Conservation (phyloP, 2,888 invertebrate species). For the Rhagophthalmus giganteus region DNA sequence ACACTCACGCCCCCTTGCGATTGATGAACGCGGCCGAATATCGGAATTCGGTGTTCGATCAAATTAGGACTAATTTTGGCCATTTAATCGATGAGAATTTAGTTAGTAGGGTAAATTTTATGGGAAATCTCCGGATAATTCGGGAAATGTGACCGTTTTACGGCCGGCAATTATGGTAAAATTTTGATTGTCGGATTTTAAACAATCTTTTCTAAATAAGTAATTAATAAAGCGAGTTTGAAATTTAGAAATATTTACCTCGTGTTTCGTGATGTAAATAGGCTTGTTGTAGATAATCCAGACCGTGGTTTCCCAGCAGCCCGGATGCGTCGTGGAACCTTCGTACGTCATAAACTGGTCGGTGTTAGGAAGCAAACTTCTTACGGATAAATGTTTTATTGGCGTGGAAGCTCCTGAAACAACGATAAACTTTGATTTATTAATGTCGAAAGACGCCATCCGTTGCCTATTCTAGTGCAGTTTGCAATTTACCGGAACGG, state of each 20-base stretch:
- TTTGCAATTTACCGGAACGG: slow-evolving; percentile 7
- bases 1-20: too few species aligned
- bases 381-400: slow-evolving; percentile 83
- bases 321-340: slow-evolving; percentile 95
- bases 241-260: slow-evolving; percentile 62
- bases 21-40: too few species aligned
- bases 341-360: slow-evolving; percentile 97
- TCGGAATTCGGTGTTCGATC: too few species aligned
- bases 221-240: too few species aligned
- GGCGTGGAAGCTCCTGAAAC: slow-evolving; percentile 77
- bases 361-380: slow-evolving; percentile 86
- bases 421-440: slow-evolving; percentile 23
- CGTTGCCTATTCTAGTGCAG: slow-evolving; percentile 6
- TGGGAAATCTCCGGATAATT: too few species aligned
- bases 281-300: slow-evolving; percentile 99
- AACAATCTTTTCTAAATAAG: too few species aligned
- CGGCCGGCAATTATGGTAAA: too few species aligned
- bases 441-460: slow-evolving; percentile 11
- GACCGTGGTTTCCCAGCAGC: slow-evolving; percentile 99
- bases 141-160: too few species aligned
- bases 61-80: too few species aligned
- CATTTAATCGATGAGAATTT: too few species aligned
- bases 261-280: slow-evolving; percentile 93
- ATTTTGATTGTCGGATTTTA: too few species aligned
- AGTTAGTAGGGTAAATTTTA: too few species aligned